phyloP scores from a whole-genome alignment of 2,888 invertebrate genomes.

The Neuroscelio doddi region DNA sequence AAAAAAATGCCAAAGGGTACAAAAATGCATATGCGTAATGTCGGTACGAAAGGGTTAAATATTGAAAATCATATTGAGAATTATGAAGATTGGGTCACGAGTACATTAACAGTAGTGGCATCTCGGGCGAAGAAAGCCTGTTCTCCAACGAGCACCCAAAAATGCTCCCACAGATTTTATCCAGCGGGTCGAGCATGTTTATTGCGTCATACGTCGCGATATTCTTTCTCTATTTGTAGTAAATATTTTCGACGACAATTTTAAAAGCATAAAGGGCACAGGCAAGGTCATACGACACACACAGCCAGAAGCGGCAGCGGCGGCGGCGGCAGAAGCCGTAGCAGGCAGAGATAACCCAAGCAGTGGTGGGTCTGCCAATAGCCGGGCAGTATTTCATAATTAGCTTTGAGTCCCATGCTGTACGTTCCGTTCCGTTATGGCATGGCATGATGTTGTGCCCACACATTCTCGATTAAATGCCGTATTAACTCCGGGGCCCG shows the following conservation, averaged over 20 bases:
- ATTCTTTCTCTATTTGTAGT: background rate
- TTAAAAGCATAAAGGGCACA: background rate
- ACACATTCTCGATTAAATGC: conserved; percentile 66
- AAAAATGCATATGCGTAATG: too few relatives aligned
- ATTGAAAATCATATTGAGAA: too few relatives aligned
- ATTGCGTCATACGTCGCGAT: background rate
- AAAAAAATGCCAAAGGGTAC: too few relatives aligned
- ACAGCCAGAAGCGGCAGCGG: background rate
- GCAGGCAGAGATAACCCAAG: background rate
- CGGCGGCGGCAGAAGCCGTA: background rate
- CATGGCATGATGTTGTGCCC: conserved; percentile 60
- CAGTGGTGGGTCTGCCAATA: conserved; percentile 58
- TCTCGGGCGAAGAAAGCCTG: too few relatives aligned
- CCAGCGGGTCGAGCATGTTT: background rate
- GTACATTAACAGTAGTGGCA: too few relatives aligned
- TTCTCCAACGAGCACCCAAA: too few relatives aligned
- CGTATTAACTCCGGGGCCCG: conserved; percentile 60
- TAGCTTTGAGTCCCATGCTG: conserved; percentile 59
- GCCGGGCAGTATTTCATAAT: conserved; percentile 66
- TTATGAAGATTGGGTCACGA: too few relatives aligned
- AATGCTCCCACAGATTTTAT: background rate
- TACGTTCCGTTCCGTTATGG: conserved; percentile 50
- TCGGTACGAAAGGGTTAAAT: too few relatives aligned
- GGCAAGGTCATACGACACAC: conserved; percentile 5
- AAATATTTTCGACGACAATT: too few relatives aligned